Evolutionary conservation across 37 sponge, comb jelly and placozoan genomes (phyloP), one percentile per base, ranked within the genome.

Genomic region (Trichoplax adhaerens): DNA sequence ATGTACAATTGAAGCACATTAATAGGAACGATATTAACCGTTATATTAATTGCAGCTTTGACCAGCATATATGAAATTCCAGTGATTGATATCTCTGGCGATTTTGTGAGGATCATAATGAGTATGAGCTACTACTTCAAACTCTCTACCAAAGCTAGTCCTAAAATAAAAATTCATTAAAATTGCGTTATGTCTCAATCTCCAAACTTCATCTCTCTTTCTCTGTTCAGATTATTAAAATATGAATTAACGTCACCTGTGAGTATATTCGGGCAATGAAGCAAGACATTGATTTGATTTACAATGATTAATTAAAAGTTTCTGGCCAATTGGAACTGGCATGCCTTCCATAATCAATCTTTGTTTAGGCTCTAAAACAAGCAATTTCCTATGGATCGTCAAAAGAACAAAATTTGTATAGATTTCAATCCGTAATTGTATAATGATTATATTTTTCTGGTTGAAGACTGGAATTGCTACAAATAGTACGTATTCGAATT

Each of bases 201-300:
- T 60, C 12, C 62, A 10, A 12, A 60, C 10, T 12, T 12, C 10
- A 29, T 29, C 29, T 29, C 29, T 29, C 29, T 29, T 29, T 29
- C 29, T 29, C 29, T 29, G 29, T 29, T 29, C 10, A 60, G 12
- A 60, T 60, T 12, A 12, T 60, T 60, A 12, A 12, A 10, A 12
- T 12, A 60, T 60, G 10, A 60, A 12, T 12, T 12, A 10, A 66
- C 57, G 69, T 76, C 60, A 93, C 94, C 78, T 94, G 77, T 71
- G 82, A 56, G 68, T 63, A 76, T 80, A 91, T 29, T 91, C 85
- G 57, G 82, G 53, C 60, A 87, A 76, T 29, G 81, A 75, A 7
- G 90, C 79, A 62, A 97, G 76, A 69, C 89, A 64, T 57, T 92
- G 87, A 77, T 97, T 97, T 5, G 99, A 92, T 71, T 88, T 97